phyloP scores from a whole-genome alignment of 2,888 invertebrate genomes.

The Tetrapedia diversipes region DNA sequence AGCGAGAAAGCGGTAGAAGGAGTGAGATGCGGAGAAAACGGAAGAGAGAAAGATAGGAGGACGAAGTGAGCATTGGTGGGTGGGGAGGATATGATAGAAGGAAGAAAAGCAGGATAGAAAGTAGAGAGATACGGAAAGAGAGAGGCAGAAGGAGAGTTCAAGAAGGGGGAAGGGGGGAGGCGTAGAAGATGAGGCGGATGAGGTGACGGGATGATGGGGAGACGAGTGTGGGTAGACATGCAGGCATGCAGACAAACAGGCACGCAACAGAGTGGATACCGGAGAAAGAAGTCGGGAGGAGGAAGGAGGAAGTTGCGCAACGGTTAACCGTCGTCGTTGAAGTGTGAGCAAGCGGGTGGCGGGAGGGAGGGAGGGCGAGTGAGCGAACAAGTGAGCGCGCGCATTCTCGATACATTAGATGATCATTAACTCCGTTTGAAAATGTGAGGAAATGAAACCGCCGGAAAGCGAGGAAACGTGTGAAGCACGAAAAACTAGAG shows the following conservation, averaged over 20 bases:
- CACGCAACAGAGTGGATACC: slow-evolving; percentile 38
- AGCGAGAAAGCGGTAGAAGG: not conserved
- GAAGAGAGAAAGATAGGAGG: slow-evolving; percentile 2
- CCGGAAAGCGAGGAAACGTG: not conserved
- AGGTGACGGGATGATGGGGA: slow-evolving; percentile 50
- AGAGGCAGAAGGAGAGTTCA: not conserved
- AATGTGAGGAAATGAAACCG: not conserved
- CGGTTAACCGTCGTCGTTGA: slow-evolving; percentile 73
- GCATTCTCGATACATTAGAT: too few relatives aligned
- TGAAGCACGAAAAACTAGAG: not conserved
- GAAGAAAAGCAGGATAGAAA: slow-evolving; percentile 50
- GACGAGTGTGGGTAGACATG: slow-evolving; percentile 50
- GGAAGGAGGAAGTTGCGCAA: slow-evolving; percentile 74
- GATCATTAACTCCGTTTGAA: too few relatives aligned
- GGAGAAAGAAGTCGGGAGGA: slow-evolving; percentile 57
- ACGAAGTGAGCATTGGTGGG: slow-evolving; percentile 9
- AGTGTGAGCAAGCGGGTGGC: too few relatives aligned
- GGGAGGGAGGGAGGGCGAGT: too few relatives aligned
- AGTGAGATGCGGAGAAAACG: too few relatives aligned
- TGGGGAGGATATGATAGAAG: slow-evolving; percentile 17
- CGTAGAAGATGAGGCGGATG: slow-evolving; percentile 66
- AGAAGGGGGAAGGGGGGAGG: slow-evolving; percentile 57
- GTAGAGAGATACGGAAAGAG: slow-evolving; percentile 25
- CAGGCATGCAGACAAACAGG: slow-evolving; percentile 51
- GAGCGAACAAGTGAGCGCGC: too few relatives aligned